A percentile compares a stretch with the other conserved stretches of the same genome.
Evolutionary conservation across 37 sponge, comb jelly and placozoan genomes (phyloP).

Genomic region (Crambe crambe): DNA sequence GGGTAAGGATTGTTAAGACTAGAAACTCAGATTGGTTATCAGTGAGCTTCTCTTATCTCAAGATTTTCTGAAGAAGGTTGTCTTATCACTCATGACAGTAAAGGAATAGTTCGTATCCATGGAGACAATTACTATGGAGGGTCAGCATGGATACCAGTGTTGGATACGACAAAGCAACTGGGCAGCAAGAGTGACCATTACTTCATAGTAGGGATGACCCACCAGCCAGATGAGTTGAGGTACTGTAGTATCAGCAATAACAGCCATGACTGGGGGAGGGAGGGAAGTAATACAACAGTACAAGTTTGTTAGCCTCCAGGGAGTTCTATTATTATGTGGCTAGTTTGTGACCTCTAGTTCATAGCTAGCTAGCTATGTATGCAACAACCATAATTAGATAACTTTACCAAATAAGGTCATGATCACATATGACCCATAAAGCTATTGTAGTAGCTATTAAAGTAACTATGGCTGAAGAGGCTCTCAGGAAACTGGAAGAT

Average conservation of each 20-base stretch:
- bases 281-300: no score
- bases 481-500: no score
- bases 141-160: constrained; percentile 70
- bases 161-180: constrained; percentile 54
- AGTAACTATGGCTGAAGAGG: no score
- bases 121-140: constrained; percentile 34
- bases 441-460: no score
- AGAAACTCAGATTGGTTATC: not conserved
- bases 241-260: no score
- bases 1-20: constrained; percentile 30
- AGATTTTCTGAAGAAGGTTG: constrained; percentile 69
- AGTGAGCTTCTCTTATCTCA: not conserved
- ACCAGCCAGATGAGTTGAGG: constrained; percentile 72
- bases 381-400: not conserved
- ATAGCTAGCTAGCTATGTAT: no score
- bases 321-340: no score
- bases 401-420: no score
- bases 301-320: no score
- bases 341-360: no score
- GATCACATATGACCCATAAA: no score
- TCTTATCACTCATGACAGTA: constrained; percentile 55
- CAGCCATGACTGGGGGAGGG: no score
- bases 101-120: constrained; percentile 69
- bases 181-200: constrained; percentile 67
- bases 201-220: constrained; percentile 76